phyloP scores from a whole-genome alignment of 1,140 invertebrate genomes.

The Drosophila saltans region DNA sequence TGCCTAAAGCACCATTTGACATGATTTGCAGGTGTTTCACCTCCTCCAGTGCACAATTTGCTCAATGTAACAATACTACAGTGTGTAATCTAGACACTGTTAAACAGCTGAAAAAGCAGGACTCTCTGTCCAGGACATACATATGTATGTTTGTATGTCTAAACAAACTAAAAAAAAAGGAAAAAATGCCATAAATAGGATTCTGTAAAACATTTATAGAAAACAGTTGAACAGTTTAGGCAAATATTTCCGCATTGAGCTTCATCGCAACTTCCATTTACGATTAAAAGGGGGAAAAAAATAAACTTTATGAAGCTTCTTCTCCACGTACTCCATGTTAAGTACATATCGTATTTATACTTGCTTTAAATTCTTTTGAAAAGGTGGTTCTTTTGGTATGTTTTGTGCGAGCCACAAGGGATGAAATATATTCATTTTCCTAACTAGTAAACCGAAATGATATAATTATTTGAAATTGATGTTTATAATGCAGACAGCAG shows the following conservation, averaged over 20 bases:
- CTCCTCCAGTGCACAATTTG: too few relatives aligned
- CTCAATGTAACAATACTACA: too few relatives aligned
- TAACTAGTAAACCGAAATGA: slow-evolving; percentile 61
- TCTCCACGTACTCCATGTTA: background rate
- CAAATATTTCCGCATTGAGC: background rate
- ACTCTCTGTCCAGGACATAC: too few relatives aligned
- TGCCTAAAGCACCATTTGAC: too few relatives aligned
- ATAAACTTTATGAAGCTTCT: background rate
- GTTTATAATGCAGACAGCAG: slow-evolving; percentile 40
- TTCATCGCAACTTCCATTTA: background rate
- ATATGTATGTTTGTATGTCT: too few relatives aligned
- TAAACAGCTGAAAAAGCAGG: too few relatives aligned
- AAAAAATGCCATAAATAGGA: background rate
- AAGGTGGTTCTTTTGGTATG: background rate
- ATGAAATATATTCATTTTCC: slow-evolving; percentile 66
- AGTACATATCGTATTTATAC: background rate
- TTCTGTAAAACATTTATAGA: background rate
- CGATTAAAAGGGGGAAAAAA: background rate
- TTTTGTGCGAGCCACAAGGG: background rate
- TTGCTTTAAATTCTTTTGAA: slow-evolving; percentile 3
- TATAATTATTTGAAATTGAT: slow-evolving; percentile 50
- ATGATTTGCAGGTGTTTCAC: too few relatives aligned
- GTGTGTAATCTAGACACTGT: too few relatives aligned
- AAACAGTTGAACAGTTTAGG: background rate
- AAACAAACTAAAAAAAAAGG: too few relatives aligned